Base-by-base conservation (phyloP, 2,113 vertebrate species). In the Lepisosteus osseus region DNA sequence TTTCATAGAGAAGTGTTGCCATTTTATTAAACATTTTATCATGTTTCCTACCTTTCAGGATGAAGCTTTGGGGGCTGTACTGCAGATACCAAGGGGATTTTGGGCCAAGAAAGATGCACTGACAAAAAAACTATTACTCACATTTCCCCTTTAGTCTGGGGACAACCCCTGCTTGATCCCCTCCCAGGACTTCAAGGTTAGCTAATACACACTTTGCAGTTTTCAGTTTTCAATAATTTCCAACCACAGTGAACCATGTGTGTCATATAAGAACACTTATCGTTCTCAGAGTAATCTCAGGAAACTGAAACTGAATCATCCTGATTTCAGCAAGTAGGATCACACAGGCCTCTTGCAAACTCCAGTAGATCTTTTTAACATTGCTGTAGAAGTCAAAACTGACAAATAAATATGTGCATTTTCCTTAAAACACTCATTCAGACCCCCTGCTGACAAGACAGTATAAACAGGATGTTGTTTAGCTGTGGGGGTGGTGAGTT, bases 101-200 rank as follows among this genome's bases (percentile, higher is more conserved):
- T 42, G 12, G 63, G 6, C 40, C 12, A 11, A 47, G 64, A 41
- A 9, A 51, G 47, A 51, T 51, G 47, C 1, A 51, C 47, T 29
- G 29, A 29, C 29, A 29, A 29, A 29, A 17, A 41, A 8, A 7
- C 6, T 66, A 4, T 66, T 66, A 66, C 64, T 66, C 64, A 66
- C 43, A 45, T n/a, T 66, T 66, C 64, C 64, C 42, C 64, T 9
- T 2, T 8, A 9, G 13, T 42, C 15, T 14, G 45, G 64, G 64
- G 64, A 66, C 64, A 45, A 3, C 64, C 64, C 64, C 64, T 47
- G n/a, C 42, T 42, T 42, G 9, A 45, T 47, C 64, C 64, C 64
- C 43, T 9, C 11, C 13, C 14, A 15, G 3, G 40, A 45, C 2
- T 12, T 6, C 47, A 51, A 9, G 47, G 47, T 51, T n/a, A 66